Evolutionary conservation across 2,888 invertebrate genomes (phyloP).

Genomic region (Xanthorhoe designata): DNA sequence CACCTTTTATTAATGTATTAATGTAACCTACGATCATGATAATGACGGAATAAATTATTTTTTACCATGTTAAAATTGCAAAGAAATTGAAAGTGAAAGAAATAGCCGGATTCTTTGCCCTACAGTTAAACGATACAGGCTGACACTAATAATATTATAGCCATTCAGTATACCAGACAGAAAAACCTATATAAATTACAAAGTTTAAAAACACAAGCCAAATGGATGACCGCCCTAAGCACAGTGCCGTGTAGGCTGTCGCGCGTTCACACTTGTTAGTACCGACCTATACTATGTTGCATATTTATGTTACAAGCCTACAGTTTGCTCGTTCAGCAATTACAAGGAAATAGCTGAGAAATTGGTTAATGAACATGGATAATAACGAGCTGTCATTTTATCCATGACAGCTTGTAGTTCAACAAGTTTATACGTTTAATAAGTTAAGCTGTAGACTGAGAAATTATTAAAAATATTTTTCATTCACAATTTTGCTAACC

Average conservation of each 20-base stretch:
- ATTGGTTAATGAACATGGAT: conserved; percentile 36
- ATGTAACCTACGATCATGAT: too few species aligned
- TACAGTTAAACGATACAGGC: too few species aligned
- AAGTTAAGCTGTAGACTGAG: conserved; percentile 1
- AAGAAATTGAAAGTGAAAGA: too few species aligned
- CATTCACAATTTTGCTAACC: too few species aligned
- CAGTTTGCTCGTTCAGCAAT: conserved; percentile 27
- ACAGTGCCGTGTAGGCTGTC: conserved; percentile 27
- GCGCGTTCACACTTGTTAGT: conserved; percentile 27
- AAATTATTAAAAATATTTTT: conserved; percentile 18
- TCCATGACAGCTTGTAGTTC: conserved; percentile 21
- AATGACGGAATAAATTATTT: too few species aligned
- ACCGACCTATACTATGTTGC: conserved; percentile 31
- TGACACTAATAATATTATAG: too few species aligned
- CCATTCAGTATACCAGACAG: background rate
- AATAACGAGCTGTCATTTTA: conserved; percentile 29
- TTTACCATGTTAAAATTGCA: too few species aligned
- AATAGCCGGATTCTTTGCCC: too few species aligned
- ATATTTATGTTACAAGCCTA: conserved; percentile 31
- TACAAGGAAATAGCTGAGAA: conserved; percentile 35
- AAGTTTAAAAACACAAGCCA: background rate
- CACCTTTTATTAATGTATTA: too few species aligned
- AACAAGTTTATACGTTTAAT: conserved; percentile 16
- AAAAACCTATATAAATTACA: background rate
- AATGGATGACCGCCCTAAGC: conserved; percentile 11